Evolutionary conservation across 2,797 vertebrate species (phyloP), one percentile per base, ranked within the genome.

Genomic region (Pempheris klunzingeri): DNA sequence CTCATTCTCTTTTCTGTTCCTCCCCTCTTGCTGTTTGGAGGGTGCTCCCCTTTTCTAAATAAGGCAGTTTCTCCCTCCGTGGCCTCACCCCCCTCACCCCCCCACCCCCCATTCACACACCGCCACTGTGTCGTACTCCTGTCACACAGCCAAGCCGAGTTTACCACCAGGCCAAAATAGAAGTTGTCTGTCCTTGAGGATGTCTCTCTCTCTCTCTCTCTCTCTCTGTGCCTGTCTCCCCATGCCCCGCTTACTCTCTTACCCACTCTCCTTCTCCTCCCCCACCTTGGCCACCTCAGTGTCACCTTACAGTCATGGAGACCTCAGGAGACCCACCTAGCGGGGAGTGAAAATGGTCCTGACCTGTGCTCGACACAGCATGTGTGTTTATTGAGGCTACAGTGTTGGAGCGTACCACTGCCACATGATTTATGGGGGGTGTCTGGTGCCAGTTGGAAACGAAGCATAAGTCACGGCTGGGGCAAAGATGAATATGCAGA

Each of bases 151-250:
- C 86, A 83, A 71, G 69, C 71, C 32, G 18, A 87, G 75, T 89
- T 90, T 76, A 84, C 73, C 80, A 69, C 69, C 54, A 3, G 71
- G 82, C 82, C 73, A 85, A 88, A 91, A 90, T 91, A 92, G 89
- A 88, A 86, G 62, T 59, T 4, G 74, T 69, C 74, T 78, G 86
- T 83, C 89, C 78, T 86, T 83, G 73, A 87, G 65, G 58, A 70
- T 68, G 2, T 57, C 38, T 73, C 65, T 20, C 68, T 49, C 59
- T 22, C 60, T 72, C 63, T 36, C 58, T 39, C 46, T 61, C 58
- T 30, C 53, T 43, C 59, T 49, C 47, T 34, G 9, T 46, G 39
- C 24, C 43, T 71, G 4, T 60, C 68, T 66, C 71, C 39, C 38
- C 39, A 9, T 47, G 24, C 46, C 57, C 43, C 38, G 30, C 38